Percentiles rank a stretch among this genome's conserved stretches.
These are phyloP conservation scores for Entomobrya multifasciata DNA, from an alignment of 2,888 invertebrate species.

Conservation along the genomic window DNA sequence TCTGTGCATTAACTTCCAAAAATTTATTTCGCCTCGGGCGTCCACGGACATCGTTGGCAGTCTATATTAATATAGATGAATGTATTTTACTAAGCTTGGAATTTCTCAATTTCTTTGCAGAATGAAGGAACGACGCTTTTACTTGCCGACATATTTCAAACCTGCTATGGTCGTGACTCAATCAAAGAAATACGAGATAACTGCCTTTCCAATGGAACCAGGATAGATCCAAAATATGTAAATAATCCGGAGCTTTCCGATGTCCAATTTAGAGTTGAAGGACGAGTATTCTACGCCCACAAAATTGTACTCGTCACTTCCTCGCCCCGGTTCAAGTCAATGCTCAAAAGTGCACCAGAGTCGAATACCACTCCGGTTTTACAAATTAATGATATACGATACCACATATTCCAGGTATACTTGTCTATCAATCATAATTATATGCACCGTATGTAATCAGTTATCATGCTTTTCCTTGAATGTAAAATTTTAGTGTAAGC, in stretches of 20 bases:
- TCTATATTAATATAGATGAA: too few species aligned
- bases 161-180: constrained; percentile 93
- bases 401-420: constrained; percentile 93
- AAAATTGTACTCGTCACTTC: constrained; percentile 96
- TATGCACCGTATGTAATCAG: background rate
- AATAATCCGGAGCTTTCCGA: constrained; percentile 96
- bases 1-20: too few species aligned
- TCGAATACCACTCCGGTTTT: constrained; percentile 91
- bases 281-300: constrained; percentile 94
- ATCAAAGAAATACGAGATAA: constrained; percentile 88
- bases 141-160: constrained; percentile 93
- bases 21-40: too few species aligned
- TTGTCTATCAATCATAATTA: background rate
- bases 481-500: background rate
- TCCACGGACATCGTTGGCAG: too few species aligned
- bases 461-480: background rate
- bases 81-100: too few species aligned
- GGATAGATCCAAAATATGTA: constrained; percentile 95
- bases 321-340: constrained; percentile 91
- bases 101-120: constrained; percentile 83
- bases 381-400: constrained; percentile 95
- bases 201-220: constrained; percentile 84
- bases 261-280: constrained; percentile 95
- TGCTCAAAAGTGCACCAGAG: constrained; percentile 89
- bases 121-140: constrained; percentile 94